phyloP scores from a whole-genome alignment of 2,113 vertebrate species.

The Vulpes ferrilata region DNA sequence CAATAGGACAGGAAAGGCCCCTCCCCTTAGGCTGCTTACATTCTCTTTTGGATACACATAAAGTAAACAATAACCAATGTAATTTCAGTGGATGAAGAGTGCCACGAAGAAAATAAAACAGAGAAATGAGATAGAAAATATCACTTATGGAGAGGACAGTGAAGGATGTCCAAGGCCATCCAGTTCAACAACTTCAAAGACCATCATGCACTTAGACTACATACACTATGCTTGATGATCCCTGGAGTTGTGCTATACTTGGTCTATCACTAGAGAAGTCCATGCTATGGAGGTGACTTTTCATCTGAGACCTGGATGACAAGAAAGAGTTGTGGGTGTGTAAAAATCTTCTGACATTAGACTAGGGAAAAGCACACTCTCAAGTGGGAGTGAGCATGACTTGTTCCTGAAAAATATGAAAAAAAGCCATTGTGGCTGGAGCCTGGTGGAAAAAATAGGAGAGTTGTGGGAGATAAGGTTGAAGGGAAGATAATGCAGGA shows the following conservation, averaged over 20 bases:
- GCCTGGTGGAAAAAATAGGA: not conserved
- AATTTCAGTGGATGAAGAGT: not conserved
- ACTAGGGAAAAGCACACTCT: not conserved
- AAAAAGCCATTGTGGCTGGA: not conserved
- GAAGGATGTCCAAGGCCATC: not conserved
- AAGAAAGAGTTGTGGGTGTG: not conserved
- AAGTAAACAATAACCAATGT: not conserved
- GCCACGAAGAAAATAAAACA: not conserved
- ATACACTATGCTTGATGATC: not conserved
- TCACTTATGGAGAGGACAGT: not conserved
- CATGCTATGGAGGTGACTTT: not conserved
- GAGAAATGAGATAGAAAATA: not conserved
- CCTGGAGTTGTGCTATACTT: not conserved
- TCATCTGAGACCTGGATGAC: conserved; percentile 14
- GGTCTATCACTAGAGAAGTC: not conserved
- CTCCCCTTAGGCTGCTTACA: not conserved
- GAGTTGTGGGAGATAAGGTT: not conserved
- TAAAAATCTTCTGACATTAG: conserved; percentile 16
- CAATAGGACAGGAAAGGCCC: not conserved
- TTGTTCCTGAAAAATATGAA: not conserved
- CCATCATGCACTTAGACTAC: not conserved
- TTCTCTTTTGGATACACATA: not conserved
- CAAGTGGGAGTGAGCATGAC: not conserved
- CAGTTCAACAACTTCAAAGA: not conserved
- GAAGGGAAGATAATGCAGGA: not conserved